Base-by-base conservation (phyloP, 2,888 invertebrate genomes). In the Oxyteleia sp. region DNA sequence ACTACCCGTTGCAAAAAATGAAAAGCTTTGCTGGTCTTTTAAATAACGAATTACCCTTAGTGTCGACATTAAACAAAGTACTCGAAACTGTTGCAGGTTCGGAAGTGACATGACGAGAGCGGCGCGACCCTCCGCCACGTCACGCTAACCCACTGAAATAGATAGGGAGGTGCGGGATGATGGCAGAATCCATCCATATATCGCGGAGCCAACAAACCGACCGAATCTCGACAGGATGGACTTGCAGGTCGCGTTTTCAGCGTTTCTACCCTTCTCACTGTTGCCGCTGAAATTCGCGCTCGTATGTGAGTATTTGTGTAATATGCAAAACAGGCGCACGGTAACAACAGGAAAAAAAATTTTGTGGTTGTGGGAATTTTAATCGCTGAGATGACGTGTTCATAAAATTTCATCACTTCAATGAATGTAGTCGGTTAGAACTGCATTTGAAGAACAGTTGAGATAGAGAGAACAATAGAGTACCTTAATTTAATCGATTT, bases 141-240 rank as follows among this genome's bases (percentile, higher is more conserved):
- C n/a, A n/a, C n/a, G n/a, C n/a, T n/a, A n/a, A n/a, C n/a, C n/a
- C n/a, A n/a, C n/a, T n/a, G n/a, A n/a, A n/a, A n/a, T n/a, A n/a
- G n/a, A n/a, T n/a, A n/a, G n/a, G n/a, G n/a, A n/a, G n/a, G n/a
- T n/a, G n/a, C n/a, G n/a, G n/a, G n/a, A n/a, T n/a, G n/a, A n/a
- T n/a, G n/a, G n/a, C n/a, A n/a, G n/a, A n/a, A n/a, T n/a, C n/a
- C n/a, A n/a, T n/a, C n/a, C n/a, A n/a, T n/a, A n/a, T n/a, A n/a
- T n/a, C n/a, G n/a, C n/a, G n/a, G n/a, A n/a, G n/a, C 89, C 89
- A 91, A 91, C 91, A 91, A 91, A 91, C 91, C 91, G 90, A 90
- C 87, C 87, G 90, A 91, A 91, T 91, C 91, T 90, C 90, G 90
- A 89, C 91, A 90, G 88, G 87, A 89, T 87, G 88, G 89, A 91